Evolutionary conservation across 2,113 vertebrate species (phyloP), one percentile per base, ranked within the genome.

Genomic region (Coracopsis vasa): DNA sequence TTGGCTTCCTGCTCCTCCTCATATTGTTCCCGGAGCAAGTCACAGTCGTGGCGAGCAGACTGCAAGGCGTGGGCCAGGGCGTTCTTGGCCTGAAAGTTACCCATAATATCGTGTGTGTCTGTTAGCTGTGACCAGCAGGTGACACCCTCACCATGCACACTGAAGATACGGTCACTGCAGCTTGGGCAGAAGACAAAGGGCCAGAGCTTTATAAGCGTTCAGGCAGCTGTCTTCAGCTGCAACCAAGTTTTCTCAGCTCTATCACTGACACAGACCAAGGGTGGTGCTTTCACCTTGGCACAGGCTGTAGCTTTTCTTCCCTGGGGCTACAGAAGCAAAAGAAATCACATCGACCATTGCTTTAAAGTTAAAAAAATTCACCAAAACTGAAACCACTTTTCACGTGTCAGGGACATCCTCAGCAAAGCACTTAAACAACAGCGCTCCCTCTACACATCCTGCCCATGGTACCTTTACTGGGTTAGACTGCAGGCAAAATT

Each of bases 1-100:
- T 53, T 80, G 61, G 77, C 77, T 74, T 87, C 84, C 64, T 78
- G 72, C 6, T 80, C 77, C 77, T 80, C 77, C n/a, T 80, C 85
- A 41, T 79, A 88, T 31, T 99, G 98, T 24, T 99, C 98, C 70
- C 98, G 91, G 31, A 99, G 98, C 54, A 99, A 96, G 89, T 99
- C 98, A 83, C 98, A 98, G 96, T 99, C 98, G 0, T 99, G 98
- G 14, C 97, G 98, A 56, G 98, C 56, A 0, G 98, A 98, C 19
- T 99, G 98, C 45, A 99, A 93, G 58, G 92, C 97, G 0, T 99
- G 99, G 73, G 99, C 99, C 89, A 99, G 95, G 0, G 98, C 93
- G 0, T 96, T 98, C 84, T 99, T 99, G 37, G 98, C 98, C 99
- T 99, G 78, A 25, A 61, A 62, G 79, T 82, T 4, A 62, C 11